Evolutionary conservation across 2,888 invertebrate species (phyloP).

Genomic region (Metacarcinus magister): DNA sequence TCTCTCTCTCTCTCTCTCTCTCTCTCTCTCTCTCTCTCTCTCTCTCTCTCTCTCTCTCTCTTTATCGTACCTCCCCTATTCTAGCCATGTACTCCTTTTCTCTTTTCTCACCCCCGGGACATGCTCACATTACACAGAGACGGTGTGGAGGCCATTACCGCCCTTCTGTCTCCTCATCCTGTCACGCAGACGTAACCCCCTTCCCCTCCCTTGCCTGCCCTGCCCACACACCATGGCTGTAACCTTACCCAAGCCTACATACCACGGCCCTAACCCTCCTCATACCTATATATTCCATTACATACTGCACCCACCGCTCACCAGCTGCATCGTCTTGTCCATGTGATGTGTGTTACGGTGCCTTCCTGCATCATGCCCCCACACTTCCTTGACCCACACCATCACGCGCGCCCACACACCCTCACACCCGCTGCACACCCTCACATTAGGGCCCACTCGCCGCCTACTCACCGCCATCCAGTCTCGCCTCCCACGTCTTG

Average conservation of each 20-base stretch:
- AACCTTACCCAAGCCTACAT: constrained; percentile 51
- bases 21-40: neutral
- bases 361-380: neutral
- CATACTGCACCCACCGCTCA: neutral
- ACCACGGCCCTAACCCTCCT: constrained; percentile 12
- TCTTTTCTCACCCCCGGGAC: constrained; percentile 62
- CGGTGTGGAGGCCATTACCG: constrained; percentile 67
- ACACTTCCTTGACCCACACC: constrained; percentile 1
- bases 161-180: constrained; percentile 28
- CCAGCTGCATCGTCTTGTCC: neutral
- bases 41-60: neutral
- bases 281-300: constrained; percentile 17
- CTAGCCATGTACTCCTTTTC: constrained; percentile 19
- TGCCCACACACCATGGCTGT: constrained; percentile 46
- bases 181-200: constrained; percentile 57
- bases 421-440: constrained; percentile 31
- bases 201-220: neutral
- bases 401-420: neutral
- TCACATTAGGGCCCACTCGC: constrained; percentile 18
- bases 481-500: constrained; percentile 17
- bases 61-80: constrained; percentile 3
- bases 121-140: constrained; percentile 62
- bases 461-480: neutral
- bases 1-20: constrained; percentile 29
- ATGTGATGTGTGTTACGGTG: neutral